Base-by-base conservation (phyloP, 2,797 vertebrate genomes). In the Gadopsis bispinosus region DNA sequence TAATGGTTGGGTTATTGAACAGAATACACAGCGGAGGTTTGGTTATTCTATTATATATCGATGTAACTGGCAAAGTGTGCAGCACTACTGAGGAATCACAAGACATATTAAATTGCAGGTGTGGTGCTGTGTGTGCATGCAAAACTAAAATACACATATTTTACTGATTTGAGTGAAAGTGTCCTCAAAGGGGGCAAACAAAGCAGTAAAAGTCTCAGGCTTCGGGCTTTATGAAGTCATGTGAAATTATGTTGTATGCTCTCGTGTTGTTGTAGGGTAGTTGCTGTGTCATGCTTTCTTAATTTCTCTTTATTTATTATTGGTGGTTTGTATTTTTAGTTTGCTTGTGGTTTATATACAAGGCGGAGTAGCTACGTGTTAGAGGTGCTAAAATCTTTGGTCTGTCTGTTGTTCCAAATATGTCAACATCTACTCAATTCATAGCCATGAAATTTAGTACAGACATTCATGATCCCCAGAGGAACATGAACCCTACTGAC, bases 21-120 rank as follows among this genome's bases (percentile, higher is more conserved):
- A 60, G 9, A 39, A 61, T 14, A 62, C n/a, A 0, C 22, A 56
- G 50, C 41, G 2, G 67, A 41, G 51, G 37, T 58, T 70, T 29
- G 48, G 67, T 79, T 71, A 73, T 80, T 70, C 61, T 48, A 66
- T 45, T 20, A 41, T 84, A 66, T 70, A 66, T 68, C 67, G 31
- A 67, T 66, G 48, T 22, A 64, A 75, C 56, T 19, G 16, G 37
- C 39, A 69, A 63, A 48, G 33, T 59, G 29, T 45, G 48, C 54
- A 72, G 76, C 45, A 31, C 10, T 19, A 65, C 58, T 67, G 37
- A 39, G 20, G 26, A 22, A 50, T 17, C 22, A 48, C 43, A 51
- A 59, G n/a, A 51, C 66, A 37, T 26, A 70, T 73, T 59, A 62
- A 31, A 64, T 45, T 69, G 41, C 41, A 66, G 55, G 51, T 75